Evolutionary conservation across 2,888 invertebrate genomes (phyloP), one percentile per base, ranked within the genome.

Genomic region (Beris chalybata): DNA sequence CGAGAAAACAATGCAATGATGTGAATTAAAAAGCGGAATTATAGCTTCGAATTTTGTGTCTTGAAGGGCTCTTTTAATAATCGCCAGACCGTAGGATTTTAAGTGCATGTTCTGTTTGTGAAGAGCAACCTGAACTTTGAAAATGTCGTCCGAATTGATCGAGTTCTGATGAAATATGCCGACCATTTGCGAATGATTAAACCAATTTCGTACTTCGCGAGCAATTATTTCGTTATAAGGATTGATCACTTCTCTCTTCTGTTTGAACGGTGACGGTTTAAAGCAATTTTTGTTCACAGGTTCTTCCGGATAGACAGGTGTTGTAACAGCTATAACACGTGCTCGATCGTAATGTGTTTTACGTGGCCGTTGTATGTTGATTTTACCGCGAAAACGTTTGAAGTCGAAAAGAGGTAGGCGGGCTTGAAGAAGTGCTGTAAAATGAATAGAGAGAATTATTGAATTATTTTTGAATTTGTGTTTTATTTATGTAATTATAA

Each of bases 301-400:
- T 15, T 83, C 83, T 52, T 84, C 82, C 9, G 83, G 79, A 73
- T 85, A 88, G 50, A 82, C 81, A 0, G 92, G 91, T 74, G 86
- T 84, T 0, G 88, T 79, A n/a, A 91, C 80, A 71, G 86, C 86
- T 54, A 89, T 77, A 50, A 89, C 82, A 71, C 85, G 83, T 15
- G 88, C 89, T 70, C 88, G 85, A 71, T 86, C 85, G 75, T 86
- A 91, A 77, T 90, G 90, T 1, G 90, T 88, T 58, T 85, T 81
- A 74, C 84, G 85, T 1, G 93, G 93, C 71, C 83, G 86, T 77
- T 90, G 89, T 50, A 93, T 86, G 74, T 93, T 92, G 61, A 92
- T 89, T 82, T 91, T 90, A 3, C 89, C 87, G 29, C 89, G 84
- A 76, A 85, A 90, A 71, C 92, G 83, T 75, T 86, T 86, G 5